Conservation (phyloP, 2,797 vertebrate genomes). For the Schizopygopsis pylzovi region DNA sequence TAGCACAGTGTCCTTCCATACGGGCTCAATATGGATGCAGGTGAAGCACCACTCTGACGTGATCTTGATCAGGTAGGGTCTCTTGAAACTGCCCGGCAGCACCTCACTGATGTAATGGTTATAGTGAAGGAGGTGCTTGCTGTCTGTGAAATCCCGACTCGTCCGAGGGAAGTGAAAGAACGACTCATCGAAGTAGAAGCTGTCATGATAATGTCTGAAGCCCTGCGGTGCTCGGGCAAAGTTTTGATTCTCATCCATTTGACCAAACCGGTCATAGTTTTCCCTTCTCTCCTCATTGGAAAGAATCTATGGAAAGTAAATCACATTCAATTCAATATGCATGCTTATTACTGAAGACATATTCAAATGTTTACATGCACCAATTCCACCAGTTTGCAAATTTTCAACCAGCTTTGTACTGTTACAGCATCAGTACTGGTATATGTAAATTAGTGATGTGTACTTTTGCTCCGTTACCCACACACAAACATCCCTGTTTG, state of each 20-base stretch:
- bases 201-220: slow-evolving; percentile 89
- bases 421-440: neutral
- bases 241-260: slow-evolving; percentile 88
- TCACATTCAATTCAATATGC: neutral
- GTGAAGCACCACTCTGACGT: slow-evolving; percentile 97
- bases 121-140: slow-evolving; percentile 90
- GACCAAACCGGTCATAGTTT: slow-evolving; percentile 91
- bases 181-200: slow-evolving; percentile 95
- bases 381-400: neutral
- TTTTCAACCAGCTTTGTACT: neutral
- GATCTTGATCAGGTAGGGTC: slow-evolving; percentile 95
- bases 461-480: neutral
- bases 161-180: slow-evolving; percentile 93
- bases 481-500: too few species aligned
- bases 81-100: slow-evolving; percentile 90
- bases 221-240: slow-evolving; percentile 83
- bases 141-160: slow-evolving; percentile 85
- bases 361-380: neutral
- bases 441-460: neutral
- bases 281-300: slow-evolving; percentile 91
- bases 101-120: slow-evolving; percentile 90
- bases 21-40: slow-evolving; percentile 93
- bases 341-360: neutral
- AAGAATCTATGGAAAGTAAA: slow-evolving; percentile 76
- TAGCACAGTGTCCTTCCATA: slow-evolving; percentile 92